These are phyloP conservation scores for Sesia bembeciformis DNA, from an alignment of 2,888 invertebrate genomes.

Conservation along the genomic window DNA sequence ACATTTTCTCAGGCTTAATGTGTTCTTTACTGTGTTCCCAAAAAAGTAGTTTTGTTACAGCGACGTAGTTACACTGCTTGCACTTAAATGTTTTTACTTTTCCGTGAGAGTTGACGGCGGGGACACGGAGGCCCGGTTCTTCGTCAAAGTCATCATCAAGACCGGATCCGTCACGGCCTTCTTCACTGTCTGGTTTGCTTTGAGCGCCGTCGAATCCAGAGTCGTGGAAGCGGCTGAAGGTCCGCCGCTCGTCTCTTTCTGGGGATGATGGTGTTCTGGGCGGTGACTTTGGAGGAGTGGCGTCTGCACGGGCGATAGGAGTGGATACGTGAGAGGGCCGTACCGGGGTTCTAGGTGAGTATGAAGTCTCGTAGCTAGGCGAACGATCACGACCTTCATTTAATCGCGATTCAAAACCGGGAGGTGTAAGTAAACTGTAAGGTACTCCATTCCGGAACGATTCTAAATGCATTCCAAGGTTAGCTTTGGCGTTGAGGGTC, in stretches of 20 bases:
- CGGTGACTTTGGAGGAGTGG: slow-evolving; percentile 64
- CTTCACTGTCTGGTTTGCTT: slow-evolving; percentile 45
- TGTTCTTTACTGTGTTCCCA: slow-evolving; percentile 95
- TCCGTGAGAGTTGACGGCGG: slow-evolving; percentile 83
- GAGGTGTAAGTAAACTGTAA: slow-evolving; percentile 77
- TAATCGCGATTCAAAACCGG: slow-evolving; percentile 61
- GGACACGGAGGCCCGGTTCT: slow-evolving; percentile 75
- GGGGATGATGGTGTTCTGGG: slow-evolving; percentile 49
- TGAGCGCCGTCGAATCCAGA: slow-evolving; percentile 63
- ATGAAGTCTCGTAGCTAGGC: slow-evolving; percentile 41
- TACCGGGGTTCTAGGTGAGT: slow-evolving; percentile 43
- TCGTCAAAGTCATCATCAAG: slow-evolving; percentile 68
- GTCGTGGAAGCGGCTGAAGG: slow-evolving; percentile 59
- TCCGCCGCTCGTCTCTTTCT: slow-evolving; percentile 41
- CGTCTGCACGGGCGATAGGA: slow-evolving; percentile 45
- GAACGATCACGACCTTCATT: slow-evolving; percentile 46
- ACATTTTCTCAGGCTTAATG: slow-evolving; percentile 93
- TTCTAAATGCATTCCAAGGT: slow-evolving; percentile 57
- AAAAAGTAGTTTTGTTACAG: slow-evolving; percentile 91
- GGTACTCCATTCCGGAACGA: slow-evolving; percentile 60
- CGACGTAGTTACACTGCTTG: slow-evolving; percentile 91
- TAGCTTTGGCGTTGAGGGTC: slow-evolving; percentile 58
- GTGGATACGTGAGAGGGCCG: slow-evolving; percentile 51
- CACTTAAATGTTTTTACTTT: slow-evolving; percentile 93
- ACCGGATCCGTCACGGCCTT: slow-evolving; percentile 65